Percentiles rank a stretch among this genome's conserved stretches.
Evolutionary conservation across 2,888 invertebrate species (phyloP).

Genomic region (Deilephila elpenor): DNA sequence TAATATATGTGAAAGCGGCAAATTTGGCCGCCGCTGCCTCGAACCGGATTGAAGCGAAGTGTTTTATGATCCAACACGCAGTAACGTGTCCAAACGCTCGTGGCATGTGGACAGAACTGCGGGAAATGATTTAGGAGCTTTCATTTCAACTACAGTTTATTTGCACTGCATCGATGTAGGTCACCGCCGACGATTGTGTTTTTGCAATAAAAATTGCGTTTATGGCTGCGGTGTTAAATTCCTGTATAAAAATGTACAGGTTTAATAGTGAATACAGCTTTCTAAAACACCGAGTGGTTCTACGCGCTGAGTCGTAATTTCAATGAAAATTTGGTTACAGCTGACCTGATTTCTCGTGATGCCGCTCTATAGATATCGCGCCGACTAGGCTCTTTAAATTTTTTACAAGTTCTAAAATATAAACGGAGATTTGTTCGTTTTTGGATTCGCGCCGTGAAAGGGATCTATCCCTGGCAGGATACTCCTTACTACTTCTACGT

Average conservation of each 20-base stretch:
- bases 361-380: not conserved
- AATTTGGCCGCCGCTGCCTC: slow-evolving; percentile 46
- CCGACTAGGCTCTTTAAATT: not conserved
- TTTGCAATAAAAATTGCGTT: slow-evolving; percentile 23
- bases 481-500: not conserved
- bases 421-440: slow-evolving; percentile 5
- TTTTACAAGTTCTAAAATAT: slow-evolving; percentile 16
- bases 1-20: slow-evolving; percentile 50
- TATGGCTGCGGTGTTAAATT: slow-evolving; percentile 19
- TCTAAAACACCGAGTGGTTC: slow-evolving; percentile 13
- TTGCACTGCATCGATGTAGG: slow-evolving; percentile 45
- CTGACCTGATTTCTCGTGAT: slow-evolving; percentile 19
- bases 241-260: slow-evolving; percentile 11
- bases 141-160: slow-evolving; percentile 71
- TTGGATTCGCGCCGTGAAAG: not conserved
- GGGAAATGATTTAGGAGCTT: slow-evolving; percentile 70
- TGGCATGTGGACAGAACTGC: slow-evolving; percentile 76
- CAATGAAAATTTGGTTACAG: slow-evolving; percentile 25
- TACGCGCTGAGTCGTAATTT: slow-evolving; percentile 17
- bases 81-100: slow-evolving; percentile 60
- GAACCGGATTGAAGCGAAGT: slow-evolving; percentile 57
- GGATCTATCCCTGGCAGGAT: not conserved
- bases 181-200: slow-evolving; percentile 19
- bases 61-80: slow-evolving; percentile 71
- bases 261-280: slow-evolving; percentile 19